A percentile compares a stretch with the other conserved stretches of the same genome.
Evolutionary conservation across 2,888 invertebrate genomes (phyloP).

Genomic region (Drosophila basisetae): DNA sequence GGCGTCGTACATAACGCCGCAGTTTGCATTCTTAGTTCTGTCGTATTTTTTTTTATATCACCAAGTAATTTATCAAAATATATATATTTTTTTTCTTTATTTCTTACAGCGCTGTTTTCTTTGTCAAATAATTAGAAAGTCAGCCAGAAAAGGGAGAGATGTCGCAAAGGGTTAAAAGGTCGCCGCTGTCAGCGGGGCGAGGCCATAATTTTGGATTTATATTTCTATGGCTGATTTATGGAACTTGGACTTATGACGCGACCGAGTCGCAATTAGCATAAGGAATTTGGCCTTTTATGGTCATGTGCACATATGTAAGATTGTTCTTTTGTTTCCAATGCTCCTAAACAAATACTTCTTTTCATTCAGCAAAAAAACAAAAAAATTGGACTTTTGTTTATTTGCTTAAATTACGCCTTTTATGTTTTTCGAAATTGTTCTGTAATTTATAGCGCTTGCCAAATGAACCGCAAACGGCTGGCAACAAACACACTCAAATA

Average conservation of each 20-base stretch:
- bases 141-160: conserved; percentile 16
- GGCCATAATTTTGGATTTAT: conserved; percentile 64
- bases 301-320: conserved; percentile 27
- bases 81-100: conserved; percentile 27
- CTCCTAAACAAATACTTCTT: conserved; percentile 60
- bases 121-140: conserved; percentile 72
- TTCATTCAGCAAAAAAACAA: conserved; percentile 47
- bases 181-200: conserved; percentile 59
- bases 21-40: conserved; percentile 21
- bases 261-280: conserved; percentile 42
- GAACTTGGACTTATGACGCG: conserved; percentile 30
- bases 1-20: conserved; percentile 67
- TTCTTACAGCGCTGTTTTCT: conserved; percentile 27
- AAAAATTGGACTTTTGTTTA: conserved; percentile 25
- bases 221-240: conserved; percentile 63
- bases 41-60: conserved; percentile 3
- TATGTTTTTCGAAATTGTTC: conserved; percentile 42
- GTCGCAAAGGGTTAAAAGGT: conserved; percentile 70
- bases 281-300: conserved; percentile 34
- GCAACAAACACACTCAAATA: conserved; percentile 16
- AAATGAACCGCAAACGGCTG: conserved; percentile 61
- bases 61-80: conserved; percentile 59
- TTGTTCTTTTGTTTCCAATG: neutral
- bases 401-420: conserved; percentile 40
- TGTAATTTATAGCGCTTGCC: conserved; percentile 66